Percentiles rank a stretch among this genome's conserved stretches.
phyloP scores from a whole-genome alignment of 2,113 vertebrate genomes.

The Mellivora capensis region DNA sequence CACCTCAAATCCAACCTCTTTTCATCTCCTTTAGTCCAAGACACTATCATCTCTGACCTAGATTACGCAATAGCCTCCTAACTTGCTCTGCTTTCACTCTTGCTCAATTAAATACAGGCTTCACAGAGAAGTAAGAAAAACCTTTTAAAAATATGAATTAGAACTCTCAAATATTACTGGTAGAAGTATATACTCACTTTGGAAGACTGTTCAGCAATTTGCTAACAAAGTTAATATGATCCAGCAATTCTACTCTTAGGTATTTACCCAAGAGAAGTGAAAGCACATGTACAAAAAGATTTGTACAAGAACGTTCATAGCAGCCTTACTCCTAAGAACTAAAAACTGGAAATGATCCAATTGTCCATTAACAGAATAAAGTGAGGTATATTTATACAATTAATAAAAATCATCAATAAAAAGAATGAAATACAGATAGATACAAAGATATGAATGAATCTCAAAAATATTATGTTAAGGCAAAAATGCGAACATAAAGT shows the following conservation, averaged over 20 bases:
- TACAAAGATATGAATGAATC: not conserved
- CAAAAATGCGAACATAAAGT: not conserved
- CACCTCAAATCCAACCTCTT: not conserved
- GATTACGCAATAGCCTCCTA: not conserved
- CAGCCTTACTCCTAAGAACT: not conserved
- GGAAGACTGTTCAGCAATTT: not conserved
- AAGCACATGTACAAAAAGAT: slow-evolving; percentile 18
- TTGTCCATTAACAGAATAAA: not conserved
- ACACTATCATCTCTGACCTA: not conserved
- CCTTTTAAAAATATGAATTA: not conserved
- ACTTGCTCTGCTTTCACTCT: not conserved
- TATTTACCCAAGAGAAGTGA: slow-evolving; percentile 32
- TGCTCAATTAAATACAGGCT: not conserved
- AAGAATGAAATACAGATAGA: not conserved
- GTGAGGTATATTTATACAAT: not conserved
- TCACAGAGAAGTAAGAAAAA: not conserved
- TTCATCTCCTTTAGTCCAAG: not conserved
- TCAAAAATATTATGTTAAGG: slow-evolving; percentile 18
- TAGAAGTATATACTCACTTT: not conserved
- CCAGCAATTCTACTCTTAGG: not conserved
- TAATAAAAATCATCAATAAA: not conserved
- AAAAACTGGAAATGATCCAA: slow-evolving; percentile 17
- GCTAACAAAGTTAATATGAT: not conserved
- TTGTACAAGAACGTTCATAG: not conserved
- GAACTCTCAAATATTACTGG: not conserved